Evolutionary conservation across 2,888 invertebrate genomes (phyloP).

Genomic region (Teinopalpus imperialis): DNA sequence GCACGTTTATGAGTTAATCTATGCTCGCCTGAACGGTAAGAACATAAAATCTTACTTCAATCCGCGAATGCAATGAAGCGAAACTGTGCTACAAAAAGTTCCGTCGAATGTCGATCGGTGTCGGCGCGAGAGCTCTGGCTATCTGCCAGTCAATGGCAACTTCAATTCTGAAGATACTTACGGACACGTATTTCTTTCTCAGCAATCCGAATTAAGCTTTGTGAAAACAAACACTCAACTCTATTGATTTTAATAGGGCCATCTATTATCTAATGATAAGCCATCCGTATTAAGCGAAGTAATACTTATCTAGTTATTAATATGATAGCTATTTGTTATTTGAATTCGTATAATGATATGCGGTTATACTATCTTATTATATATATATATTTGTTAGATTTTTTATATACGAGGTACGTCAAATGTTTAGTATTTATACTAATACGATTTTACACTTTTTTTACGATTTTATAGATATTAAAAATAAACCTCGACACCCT

Average conservation of each 20-base stretch:
- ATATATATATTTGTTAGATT: too few species aligned
- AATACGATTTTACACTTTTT: too few species aligned
- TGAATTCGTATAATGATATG: too few species aligned
- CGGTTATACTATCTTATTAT: too few species aligned
- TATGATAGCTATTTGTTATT: slow-evolving; percentile 5
- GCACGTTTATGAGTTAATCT: slow-evolving; percentile 15
- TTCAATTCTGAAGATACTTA: slow-evolving; percentile 45
- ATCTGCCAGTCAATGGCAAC: slow-evolving; percentile 27
- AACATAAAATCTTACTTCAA: slow-evolving; percentile 29
- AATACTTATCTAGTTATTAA: slow-evolving; percentile 6
- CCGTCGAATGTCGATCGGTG: slow-evolving; percentile 30
- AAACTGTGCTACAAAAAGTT: slow-evolving; percentile 32
- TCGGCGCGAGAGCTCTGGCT: slow-evolving; percentile 46
- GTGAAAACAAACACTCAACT: slow-evolving; percentile 36
- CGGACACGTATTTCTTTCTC: slow-evolving; percentile 43
- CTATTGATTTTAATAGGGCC: slow-evolving; percentile 19
- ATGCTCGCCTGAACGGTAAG: slow-evolving; percentile 13
- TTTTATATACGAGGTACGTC: too few species aligned
- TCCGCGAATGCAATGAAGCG: slow-evolving; percentile 20
- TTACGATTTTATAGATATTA: too few species aligned
- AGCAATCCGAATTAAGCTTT: slow-evolving; percentile 35
- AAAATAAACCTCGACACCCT: too few species aligned
- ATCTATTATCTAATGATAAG: slow-evolving; percentile 11
- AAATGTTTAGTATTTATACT: too few species aligned
- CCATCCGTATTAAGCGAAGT: background rate